These are phyloP conservation scores for Rhineura floridana DNA, from an alignment of 2,113 vertebrate species.

Conservation along the genomic window DNA sequence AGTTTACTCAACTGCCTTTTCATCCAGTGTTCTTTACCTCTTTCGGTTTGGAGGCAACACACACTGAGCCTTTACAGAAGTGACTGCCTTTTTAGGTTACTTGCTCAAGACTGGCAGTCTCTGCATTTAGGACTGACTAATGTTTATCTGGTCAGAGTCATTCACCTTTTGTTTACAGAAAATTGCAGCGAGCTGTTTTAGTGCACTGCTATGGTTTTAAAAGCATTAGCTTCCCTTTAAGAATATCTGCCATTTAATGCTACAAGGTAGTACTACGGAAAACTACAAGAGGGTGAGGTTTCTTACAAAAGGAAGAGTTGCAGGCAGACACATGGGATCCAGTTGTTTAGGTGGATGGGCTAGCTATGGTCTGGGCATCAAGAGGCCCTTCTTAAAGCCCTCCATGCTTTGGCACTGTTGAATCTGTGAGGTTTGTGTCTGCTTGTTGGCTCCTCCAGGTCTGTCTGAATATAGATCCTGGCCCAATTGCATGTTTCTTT, in stretches of 20 bases:
- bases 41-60: constrained; percentile 24
- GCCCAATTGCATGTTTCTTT: not conserved
- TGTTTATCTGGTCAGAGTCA: not conserved
- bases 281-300: not conserved
- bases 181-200: constrained; percentile 20
- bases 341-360: not conserved
- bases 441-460: not conserved
- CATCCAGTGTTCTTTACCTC: constrained; percentile 42
- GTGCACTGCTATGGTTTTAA: not conserved
- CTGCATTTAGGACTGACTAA: constrained; percentile 46
- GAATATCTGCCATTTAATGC: not conserved
- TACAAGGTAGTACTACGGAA: not conserved
- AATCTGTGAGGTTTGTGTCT: not conserved
- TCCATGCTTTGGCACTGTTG: not conserved
- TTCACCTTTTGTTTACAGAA: not conserved
- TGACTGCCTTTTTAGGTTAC: constrained; percentile 66
- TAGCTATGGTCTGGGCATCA: too few relatives aligned
- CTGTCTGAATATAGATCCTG: not conserved
- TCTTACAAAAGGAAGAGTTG: not conserved
- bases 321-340: not conserved
- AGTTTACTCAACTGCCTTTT: constrained; percentile 12
- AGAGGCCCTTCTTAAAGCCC: not conserved
- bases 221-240: not conserved
- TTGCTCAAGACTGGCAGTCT: constrained; percentile 46
- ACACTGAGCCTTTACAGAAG: constrained; percentile 15